Conservation (phyloP, 2,888 invertebrate genomes). For the Drosophila diplacantha region DNA sequence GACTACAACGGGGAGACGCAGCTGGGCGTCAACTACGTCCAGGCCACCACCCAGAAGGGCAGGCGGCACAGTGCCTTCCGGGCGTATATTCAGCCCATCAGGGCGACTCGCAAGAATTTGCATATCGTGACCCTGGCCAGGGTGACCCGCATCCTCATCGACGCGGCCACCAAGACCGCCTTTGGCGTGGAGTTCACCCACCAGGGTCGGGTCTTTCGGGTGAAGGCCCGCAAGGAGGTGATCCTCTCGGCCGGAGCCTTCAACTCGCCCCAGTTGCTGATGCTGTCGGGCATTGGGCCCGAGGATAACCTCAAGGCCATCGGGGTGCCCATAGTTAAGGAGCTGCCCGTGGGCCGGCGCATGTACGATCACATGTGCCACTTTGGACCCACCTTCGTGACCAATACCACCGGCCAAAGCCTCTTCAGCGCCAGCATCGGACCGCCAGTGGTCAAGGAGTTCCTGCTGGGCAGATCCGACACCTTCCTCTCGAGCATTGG, state of each 20-base stretch:
- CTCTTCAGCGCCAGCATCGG: slow-evolving; percentile 48
- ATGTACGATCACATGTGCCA: slow-evolving; percentile 80
- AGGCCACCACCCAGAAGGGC: slow-evolving; percentile 81
- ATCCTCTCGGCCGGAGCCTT: slow-evolving; percentile 92
- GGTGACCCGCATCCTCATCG: slow-evolving; percentile 83
- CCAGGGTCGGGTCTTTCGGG: slow-evolving; percentile 78
- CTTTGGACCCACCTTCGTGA: slow-evolving; percentile 76
- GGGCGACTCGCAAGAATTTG: slow-evolving; percentile 80
- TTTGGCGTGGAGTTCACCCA: slow-evolving; percentile 84
- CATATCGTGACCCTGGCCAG: slow-evolving; percentile 82
- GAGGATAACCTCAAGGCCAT: slow-evolving; percentile 79
- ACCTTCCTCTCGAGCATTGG: slow-evolving; percentile 80
- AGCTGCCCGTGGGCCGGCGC: slow-evolving; percentile 84
- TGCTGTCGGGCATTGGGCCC: slow-evolving; percentile 88
- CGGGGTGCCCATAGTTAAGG: slow-evolving; percentile 81
- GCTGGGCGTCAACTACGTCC: slow-evolving; percentile 83
- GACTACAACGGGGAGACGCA: slow-evolving; percentile 84
- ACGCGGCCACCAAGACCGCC: slow-evolving; percentile 81
- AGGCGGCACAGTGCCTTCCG: slow-evolving; percentile 83
- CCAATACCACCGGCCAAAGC: slow-evolving; percentile 72
- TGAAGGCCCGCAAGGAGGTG: slow-evolving; percentile 86
- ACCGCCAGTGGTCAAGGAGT: slow-evolving; percentile 50
- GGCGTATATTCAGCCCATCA: slow-evolving; percentile 81
- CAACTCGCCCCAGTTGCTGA: slow-evolving; percentile 91
- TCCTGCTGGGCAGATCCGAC: slow-evolving; percentile 70